Percentiles rank a stretch among this genome's conserved stretches.
These are phyloP conservation scores for Pelochelys cantorii DNA, from an alignment of 2,797 vertebrate genomes.

Conservation along the genomic window DNA sequence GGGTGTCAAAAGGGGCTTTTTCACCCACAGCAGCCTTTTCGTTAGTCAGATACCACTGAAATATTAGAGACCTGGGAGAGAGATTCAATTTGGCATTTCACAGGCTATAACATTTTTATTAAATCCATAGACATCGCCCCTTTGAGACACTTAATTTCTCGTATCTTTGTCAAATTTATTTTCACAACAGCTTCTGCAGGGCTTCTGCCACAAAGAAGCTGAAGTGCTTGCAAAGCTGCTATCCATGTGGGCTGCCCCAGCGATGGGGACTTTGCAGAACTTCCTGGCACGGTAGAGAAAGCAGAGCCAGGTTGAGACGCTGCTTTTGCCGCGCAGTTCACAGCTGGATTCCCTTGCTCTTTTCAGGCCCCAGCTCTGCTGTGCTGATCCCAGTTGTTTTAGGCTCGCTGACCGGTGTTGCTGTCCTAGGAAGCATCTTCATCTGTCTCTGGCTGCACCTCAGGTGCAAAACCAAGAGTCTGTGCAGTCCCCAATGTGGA, in stretches of 20 bases:
- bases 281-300: background rate
- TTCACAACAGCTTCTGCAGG: background rate
- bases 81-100: background rate
- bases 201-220: background rate
- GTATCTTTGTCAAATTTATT: background rate
- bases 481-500: no score
- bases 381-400: background rate
- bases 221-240: background rate
- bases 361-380: conserved; percentile 44
- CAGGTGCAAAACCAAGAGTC: no score
- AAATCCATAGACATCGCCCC: background rate
- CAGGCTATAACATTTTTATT: background rate
- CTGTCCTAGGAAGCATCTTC: no score
- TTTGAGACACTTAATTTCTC: background rate
- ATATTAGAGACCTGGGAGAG: background rate
- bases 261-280: background rate
- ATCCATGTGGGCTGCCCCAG: background rate
- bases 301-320: background rate
- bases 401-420: no score
- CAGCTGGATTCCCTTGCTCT: background rate
- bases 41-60: background rate
- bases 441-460: no score
- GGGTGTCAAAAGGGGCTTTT: background rate
- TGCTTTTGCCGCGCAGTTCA: background rate
- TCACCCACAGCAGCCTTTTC: background rate